Base-by-base conservation (phyloP, 2,113 vertebrate genomes). In the Lagopus muta region DNA sequence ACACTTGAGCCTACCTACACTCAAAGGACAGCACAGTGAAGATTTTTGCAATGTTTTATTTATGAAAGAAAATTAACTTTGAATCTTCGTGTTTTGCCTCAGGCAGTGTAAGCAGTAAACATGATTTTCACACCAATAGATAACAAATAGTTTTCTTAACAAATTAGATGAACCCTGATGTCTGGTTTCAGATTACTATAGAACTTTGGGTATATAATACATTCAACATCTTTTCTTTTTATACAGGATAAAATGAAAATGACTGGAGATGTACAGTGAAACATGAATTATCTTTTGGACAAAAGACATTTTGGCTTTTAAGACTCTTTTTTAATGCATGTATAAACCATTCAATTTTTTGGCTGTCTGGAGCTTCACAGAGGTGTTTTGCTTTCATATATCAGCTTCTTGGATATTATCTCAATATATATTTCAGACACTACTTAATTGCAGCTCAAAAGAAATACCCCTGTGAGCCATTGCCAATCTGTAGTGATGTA, bases 121-220 rank as follows among this genome's bases (percentile, higher is more conserved):
- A 94, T 78, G 88, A 86, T 95, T 97, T 97, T 95, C 95, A 96
- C 95, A 96, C 78, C 93, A 97, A 93, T 84, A 95, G 83, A 93
- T 93, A 98, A 93, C 94, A 97, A 97, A 97, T 89, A 96, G 93
- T 97, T 94, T 97, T 97, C 95, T 94, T 95, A 96, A 94, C 92
- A 97, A 97, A 97, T 96, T 87, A 97, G 89, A 96, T 96, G 84
- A 96, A 93, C 93, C 93, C 72, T 95, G 90, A 96, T 95, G 67
- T 96, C 88, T 94, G 40, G 30, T 96, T 96, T 97, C 75, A 34
- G n/a, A 96, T 85, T 97, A 79, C 70, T 96, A 96, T 88, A 70
- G 87, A 94, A 69, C 4, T 4, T 78, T 38, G 16, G 76, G 52
- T 92, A 30, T 87, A 67, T 86, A 77, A 67, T 77, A 69, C 28